These are phyloP conservation scores for Acropora yongei DNA, from an alignment of 64 coral and sea anemone species.

Conservation along the genomic window DNA sequence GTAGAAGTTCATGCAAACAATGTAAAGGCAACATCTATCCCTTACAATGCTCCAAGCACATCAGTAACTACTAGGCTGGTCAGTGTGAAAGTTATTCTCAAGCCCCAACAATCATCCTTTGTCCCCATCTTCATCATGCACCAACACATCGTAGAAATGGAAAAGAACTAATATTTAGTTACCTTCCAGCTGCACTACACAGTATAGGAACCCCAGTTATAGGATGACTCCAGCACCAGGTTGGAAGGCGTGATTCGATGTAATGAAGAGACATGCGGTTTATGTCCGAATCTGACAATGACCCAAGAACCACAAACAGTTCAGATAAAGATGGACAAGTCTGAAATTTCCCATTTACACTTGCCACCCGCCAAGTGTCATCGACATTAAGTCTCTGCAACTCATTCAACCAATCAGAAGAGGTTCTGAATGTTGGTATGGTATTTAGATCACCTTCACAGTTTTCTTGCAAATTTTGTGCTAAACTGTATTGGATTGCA, in stretches of 20 bases:
- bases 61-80: too few species aligned
- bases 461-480: background rate
- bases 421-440: conserved; percentile 81
- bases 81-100: too few species aligned
- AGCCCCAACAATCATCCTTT: too few species aligned
- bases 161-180: background rate
- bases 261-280: conserved; percentile 95
- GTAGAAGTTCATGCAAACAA: too few species aligned
- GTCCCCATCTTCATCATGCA: too few species aligned
- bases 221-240: conserved; percentile 98
- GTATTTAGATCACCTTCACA: background rate
- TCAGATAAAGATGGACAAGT: conserved; percentile 81
- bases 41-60: too few species aligned
- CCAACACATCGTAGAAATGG: too few species aligned
- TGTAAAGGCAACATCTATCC: too few species aligned
- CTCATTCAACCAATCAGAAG: conserved; percentile 91
- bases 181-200: conserved; percentile 89
- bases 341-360: conserved; percentile 85
- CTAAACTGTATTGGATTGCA: conserved; percentile 83
- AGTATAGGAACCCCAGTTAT: conserved; percentile 85
- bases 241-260: conserved; percentile 84
- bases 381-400: conserved; percentile 77
- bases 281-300: conserved; percentile 90
- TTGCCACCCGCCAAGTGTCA: conserved; percentile 94
- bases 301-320: conserved; percentile 77